phyloP scores from a whole-genome alignment of 1,140 invertebrate species.

The Drosophila ananassae region DNA sequence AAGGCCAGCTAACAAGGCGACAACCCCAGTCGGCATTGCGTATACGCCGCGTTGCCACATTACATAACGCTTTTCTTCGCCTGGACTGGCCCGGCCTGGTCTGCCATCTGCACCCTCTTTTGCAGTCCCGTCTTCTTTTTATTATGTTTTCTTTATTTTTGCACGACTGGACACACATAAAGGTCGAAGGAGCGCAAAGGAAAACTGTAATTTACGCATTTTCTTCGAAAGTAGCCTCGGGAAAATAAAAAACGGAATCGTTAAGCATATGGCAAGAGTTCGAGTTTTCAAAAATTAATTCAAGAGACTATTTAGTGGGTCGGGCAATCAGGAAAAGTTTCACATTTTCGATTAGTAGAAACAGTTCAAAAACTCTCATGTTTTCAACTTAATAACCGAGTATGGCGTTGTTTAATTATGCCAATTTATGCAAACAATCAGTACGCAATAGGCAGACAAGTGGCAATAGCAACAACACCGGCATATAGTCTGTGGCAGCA shows the following conservation, averaged over 20 bases:
- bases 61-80: constrained; percentile 73
- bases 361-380: constrained; percentile 1
- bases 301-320: neutral
- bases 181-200: constrained; percentile 39
- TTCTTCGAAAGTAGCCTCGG: constrained; percentile 31
- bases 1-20: constrained; percentile 65
- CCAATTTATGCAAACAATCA: constrained; percentile 81
- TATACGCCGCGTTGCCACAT: constrained; percentile 66
- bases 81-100: constrained; percentile 2
- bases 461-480: constrained; percentile 51
- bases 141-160: constrained; percentile 21
- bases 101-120: constrained; percentile 4
- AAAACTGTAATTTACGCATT: constrained; percentile 50
- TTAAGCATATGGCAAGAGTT: neutral
- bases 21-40: constrained; percentile 59
- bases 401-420: constrained; percentile 72
- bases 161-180: constrained; percentile 63
- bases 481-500: constrained; percentile 24
- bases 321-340: neutral
- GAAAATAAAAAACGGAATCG: constrained; percentile 7
- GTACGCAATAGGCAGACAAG: constrained; percentile 75
- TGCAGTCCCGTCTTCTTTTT: constrained; percentile 13
- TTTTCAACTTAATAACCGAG: constrained; percentile 8
- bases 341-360: neutral
- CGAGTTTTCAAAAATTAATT: neutral